These are phyloP conservation scores for Oncorhynchus nerka DNA, from an alignment of 2,113 vertebrate species.

Conservation along the genomic window DNA sequence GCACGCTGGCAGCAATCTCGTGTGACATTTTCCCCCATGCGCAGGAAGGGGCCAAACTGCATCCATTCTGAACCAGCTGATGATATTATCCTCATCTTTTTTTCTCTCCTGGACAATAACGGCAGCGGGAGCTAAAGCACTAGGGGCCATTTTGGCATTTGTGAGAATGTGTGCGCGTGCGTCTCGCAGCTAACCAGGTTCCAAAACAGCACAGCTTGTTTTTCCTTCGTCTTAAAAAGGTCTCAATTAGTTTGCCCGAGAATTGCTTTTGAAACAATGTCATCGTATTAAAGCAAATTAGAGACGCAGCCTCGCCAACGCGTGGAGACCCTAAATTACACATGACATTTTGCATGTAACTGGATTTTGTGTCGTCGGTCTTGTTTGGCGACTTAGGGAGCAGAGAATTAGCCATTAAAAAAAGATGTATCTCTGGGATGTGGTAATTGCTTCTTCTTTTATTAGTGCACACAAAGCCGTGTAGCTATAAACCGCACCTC, in stretches of 20 bases:
- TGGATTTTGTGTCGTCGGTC: constrained; percentile 11
- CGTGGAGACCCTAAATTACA: constrained; percentile 13
- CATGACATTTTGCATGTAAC: not conserved
- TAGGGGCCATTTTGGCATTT: not conserved
- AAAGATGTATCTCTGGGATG: constrained; percentile 15
- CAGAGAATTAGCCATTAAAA: constrained; percentile 14
- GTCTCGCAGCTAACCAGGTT: constrained; percentile 14
- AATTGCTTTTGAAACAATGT: constrained; percentile 23
- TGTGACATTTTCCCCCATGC: constrained; percentile 43
- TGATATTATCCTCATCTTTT: constrained; percentile 28
- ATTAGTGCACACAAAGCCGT: constrained; percentile 2
- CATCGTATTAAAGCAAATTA: constrained; percentile 47
- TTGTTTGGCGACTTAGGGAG: not conserved
- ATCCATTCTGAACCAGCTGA: constrained; percentile 36
- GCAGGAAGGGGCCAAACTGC: constrained; percentile 42
- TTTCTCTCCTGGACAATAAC: not conserved
- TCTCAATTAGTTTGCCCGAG: constrained; percentile 28
- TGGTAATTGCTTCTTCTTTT: constrained; percentile 15
- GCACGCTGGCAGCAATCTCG: constrained; percentile 44
- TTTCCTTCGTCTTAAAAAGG: constrained; percentile 9
- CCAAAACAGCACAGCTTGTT: constrained; percentile 4
- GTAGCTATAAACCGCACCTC: not conserved
- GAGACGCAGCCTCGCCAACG: constrained; percentile 1
- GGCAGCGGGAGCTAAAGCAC: constrained; percentile 12
- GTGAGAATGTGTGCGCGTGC: not conserved